Percentiles rank a stretch among this genome's conserved stretches.
Evolutionary conservation across 2,888 invertebrate species (phyloP).

Genomic region (Portevinia maculata): DNA sequence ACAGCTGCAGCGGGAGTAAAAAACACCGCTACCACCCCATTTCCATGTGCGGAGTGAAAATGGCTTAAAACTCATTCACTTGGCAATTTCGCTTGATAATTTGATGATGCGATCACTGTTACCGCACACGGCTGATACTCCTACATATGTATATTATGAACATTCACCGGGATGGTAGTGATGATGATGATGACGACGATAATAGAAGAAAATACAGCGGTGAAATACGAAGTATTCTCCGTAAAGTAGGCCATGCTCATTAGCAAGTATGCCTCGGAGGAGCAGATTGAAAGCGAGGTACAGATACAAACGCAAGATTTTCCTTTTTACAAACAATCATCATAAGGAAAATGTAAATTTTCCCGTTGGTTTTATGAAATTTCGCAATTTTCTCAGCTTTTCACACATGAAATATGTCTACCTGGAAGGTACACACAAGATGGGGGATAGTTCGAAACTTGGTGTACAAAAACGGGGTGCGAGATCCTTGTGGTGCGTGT

Average conservation of each 20-base stretch:
- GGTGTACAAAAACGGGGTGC: conserved; percentile 1
- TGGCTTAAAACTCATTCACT: conserved; percentile 70
- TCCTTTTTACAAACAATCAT: conserved; percentile 50
- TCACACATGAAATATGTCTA: conserved; percentile 25
- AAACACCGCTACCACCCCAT: not conserved
- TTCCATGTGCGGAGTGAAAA: conserved; percentile 40
- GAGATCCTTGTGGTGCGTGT: conserved; percentile 59
- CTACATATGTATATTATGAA: not conserved
- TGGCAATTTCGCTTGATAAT: conserved; percentile 72
- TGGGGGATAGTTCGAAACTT: not conserved
- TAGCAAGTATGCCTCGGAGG: conserved; percentile 59
- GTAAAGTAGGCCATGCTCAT: conserved; percentile 69
- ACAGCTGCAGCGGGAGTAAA: conserved; percentile 32
- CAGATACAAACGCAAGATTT: conserved; percentile 4
- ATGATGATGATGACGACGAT: conserved; percentile 28
- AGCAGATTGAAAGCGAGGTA: conserved; percentile 50
- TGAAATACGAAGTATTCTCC: not conserved
- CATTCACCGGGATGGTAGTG: conserved; percentile 26
- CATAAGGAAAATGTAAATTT: conserved; percentile 70
- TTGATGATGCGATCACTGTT: conserved; percentile 72
- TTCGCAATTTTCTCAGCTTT: conserved; percentile 48
- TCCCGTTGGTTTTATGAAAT: conserved; percentile 59
- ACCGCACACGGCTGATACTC: conserved; percentile 34
- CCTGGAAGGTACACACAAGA: conserved; percentile 18
- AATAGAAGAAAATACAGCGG: not conserved